These are phyloP conservation scores for Drosophila merina DNA, from an alignment of 2,888 invertebrate species.

Conservation along the genomic window DNA sequence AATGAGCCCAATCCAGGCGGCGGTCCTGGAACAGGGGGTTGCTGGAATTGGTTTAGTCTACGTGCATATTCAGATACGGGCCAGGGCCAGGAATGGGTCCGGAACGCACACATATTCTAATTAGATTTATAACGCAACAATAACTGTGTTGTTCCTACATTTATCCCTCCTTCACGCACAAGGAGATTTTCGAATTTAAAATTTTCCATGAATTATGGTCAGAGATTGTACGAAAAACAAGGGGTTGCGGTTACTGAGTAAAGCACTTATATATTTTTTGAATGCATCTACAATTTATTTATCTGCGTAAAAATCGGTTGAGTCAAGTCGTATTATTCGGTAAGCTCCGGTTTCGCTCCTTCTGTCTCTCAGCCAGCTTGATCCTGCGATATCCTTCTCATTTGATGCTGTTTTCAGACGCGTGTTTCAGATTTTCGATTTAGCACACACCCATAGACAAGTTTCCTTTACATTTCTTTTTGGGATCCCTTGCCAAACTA, in stretches of 20 bases:
- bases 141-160: constrained; percentile 44
- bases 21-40: constrained; percentile 12
- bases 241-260: constrained; percentile 49
- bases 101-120: constrained; percentile 65
- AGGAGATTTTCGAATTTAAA: constrained; percentile 66
- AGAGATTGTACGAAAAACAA: constrained; percentile 31
- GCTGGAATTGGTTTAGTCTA: constrained; percentile 38
- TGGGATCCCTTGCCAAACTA: constrained; percentile 60
- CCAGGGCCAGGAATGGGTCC: neutral
- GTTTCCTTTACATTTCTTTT: constrained; percentile 7
- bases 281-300: neutral
- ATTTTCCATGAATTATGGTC: constrained; percentile 70
- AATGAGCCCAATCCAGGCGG: constrained; percentile 51
- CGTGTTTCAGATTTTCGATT: constrained; percentile 80
- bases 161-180: constrained; percentile 14
- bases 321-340: constrained; percentile 69
- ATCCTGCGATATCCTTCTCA: constrained; percentile 36
- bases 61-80: constrained; percentile 56
- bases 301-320: constrained; percentile 56
- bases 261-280: neutral
- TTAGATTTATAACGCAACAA: constrained; percentile 72
- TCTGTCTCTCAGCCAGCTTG: neutral
- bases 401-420: constrained; percentile 58
- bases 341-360: constrained; percentile 2
- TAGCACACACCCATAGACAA: constrained; percentile 58